A percentile compares a stretch with the other conserved stretches of the same genome.
Conservation (phyloP, 2,113 vertebrate genomes). For the Bungarus multicinctus region DNA sequence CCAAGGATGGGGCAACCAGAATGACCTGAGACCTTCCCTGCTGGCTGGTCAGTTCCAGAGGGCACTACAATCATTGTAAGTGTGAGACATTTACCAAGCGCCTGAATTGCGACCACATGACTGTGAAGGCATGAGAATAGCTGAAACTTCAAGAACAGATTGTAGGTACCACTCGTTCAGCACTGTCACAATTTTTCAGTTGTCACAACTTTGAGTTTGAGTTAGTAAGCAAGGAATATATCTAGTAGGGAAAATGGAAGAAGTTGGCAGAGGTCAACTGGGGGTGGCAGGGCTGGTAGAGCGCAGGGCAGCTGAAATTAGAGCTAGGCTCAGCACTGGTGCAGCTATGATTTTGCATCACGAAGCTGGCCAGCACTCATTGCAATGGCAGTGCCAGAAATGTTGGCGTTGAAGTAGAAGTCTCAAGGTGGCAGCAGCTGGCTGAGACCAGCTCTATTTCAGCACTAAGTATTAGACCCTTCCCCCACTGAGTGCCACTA, state of each 20-base stretch:
- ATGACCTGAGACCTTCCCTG: not conserved
- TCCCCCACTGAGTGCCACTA: not conserved
- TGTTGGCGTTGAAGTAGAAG: not conserved
- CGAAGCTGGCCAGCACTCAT: not conserved
- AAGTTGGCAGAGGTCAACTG: not conserved
- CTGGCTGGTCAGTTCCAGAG: not conserved
- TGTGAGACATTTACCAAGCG: not conserved
- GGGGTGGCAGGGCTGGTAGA: not conserved
- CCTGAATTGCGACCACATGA: not conserved
- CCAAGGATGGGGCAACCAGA: not conserved
- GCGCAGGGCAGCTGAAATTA: not conserved
- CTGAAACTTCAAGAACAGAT: not conserved
- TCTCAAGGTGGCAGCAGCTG: not conserved
- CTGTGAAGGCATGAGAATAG: not conserved
- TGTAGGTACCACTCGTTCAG: not conserved
- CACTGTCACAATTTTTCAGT: not conserved
- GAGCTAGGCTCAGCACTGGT: not conserved
- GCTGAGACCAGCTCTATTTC: not conserved
- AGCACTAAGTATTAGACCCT: not conserved
- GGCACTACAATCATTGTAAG: not conserved
- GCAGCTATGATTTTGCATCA: not conserved
- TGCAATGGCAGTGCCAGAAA: not conserved
- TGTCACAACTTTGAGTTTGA: not conserved
- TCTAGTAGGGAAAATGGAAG: not conserved
- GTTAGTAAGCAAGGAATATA: not conserved